A percentile compares a stretch with the other conserved stretches of the same genome.
phyloP scores from a whole-genome alignment of 2,888 invertebrate species.

The Orgyia antiqua region DNA sequence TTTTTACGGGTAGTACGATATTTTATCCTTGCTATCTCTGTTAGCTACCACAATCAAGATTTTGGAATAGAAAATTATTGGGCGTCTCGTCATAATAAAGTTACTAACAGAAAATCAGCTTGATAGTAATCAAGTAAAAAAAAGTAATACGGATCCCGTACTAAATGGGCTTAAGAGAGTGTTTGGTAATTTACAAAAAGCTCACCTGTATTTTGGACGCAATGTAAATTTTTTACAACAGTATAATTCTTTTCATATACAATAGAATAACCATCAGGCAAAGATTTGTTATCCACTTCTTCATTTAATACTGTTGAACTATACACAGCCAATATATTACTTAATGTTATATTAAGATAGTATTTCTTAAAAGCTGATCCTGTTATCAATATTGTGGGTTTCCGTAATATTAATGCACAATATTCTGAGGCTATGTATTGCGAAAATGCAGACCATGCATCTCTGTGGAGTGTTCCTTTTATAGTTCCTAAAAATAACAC shows the following conservation, averaged over 20 bases:
- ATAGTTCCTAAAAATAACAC: slow-evolving; percentile 57
- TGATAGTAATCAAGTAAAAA: too few relatives aligned
- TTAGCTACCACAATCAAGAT: too few relatives aligned
- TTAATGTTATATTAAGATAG: slow-evolving; percentile 64
- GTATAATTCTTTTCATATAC: slow-evolving; percentile 48
- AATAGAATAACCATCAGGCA: slow-evolving; percentile 49
- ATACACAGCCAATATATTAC: slow-evolving; percentile 61
- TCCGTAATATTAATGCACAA: slow-evolving; percentile 57
- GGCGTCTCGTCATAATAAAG: too few relatives aligned
- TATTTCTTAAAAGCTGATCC: slow-evolving; percentile 66
- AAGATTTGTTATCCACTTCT: slow-evolving; percentile 28
- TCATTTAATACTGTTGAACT: slow-evolving; percentile 47
- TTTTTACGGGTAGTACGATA: too few relatives aligned
- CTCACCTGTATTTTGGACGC: slow-evolving; percentile 41
- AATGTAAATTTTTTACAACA: slow-evolving; percentile 50
- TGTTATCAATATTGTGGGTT: slow-evolving; percentile 66
- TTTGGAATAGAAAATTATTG: too few relatives aligned
- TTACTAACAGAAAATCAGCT: too few relatives aligned
- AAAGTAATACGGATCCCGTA: too few relatives aligned
- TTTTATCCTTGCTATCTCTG: too few relatives aligned
- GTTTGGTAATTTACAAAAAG: too few relatives aligned
- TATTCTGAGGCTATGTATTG: slow-evolving; percentile 58
- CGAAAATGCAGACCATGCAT: slow-evolving; percentile 67
- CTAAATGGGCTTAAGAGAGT: too few relatives aligned
- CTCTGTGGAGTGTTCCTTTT: slow-evolving; percentile 67